phyloP scores from a whole-genome alignment of 1,140 invertebrate species.

The Lepidurus arcticus region DNA sequence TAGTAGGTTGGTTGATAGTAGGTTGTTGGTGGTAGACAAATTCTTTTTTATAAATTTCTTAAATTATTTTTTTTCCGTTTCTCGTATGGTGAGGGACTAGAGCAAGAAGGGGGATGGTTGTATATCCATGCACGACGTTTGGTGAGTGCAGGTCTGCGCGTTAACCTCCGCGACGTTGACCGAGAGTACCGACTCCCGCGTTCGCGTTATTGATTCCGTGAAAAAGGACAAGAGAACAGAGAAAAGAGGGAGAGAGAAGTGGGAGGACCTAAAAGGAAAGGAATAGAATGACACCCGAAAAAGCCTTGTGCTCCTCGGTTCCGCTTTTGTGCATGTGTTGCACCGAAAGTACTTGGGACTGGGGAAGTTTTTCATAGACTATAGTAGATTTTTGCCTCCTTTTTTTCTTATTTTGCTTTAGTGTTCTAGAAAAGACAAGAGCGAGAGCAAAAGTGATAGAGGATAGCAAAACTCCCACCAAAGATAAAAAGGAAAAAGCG shows the following conservation, averaged over 20 bases:
- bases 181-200: not conserved
- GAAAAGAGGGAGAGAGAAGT: not conserved
- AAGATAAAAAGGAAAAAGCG: not conserved
- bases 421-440: no score
- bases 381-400: not conserved
- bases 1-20: no score
- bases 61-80: no score
- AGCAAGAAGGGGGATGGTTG: not conserved
- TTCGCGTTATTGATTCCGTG: constrained; percentile 19
- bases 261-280: not conserved
- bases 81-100: not conserved
- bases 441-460: no score
- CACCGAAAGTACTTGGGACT: constrained; percentile 12
- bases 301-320: not conserved
- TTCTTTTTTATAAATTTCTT: no score
- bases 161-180: constrained; percentile 20
- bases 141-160: not conserved
- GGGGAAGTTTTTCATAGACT: constrained; percentile 1
- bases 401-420: not conserved
- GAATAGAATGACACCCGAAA: not conserved
- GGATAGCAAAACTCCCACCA: no score
- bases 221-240: not conserved
- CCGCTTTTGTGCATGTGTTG: constrained; percentile 11
- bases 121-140: not conserved
- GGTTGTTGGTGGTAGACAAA: no score